Percentiles rank a stretch among this genome's conserved stretches.
Evolutionary conservation across 37 sponge, comb jelly and placozoan species (phyloP).

Genomic region (Bolinopsis microptera): DNA sequence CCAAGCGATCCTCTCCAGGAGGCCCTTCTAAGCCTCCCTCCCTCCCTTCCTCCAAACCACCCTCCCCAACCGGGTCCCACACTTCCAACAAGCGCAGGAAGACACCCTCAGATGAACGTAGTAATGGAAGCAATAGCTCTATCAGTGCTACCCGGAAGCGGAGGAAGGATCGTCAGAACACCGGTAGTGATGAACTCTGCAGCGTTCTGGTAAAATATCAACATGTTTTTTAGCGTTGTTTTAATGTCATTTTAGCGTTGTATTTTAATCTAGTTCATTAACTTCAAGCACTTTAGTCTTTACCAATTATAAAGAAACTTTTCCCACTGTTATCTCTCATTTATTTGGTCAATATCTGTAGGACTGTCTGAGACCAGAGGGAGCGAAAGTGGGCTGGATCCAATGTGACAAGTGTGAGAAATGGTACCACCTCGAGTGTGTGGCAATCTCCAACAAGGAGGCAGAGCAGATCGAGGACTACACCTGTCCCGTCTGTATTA

Average conservation of each 20-base stretch:
- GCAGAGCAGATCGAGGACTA: constrained; percentile 81
- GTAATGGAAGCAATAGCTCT: not conserved
- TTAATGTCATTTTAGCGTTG: no score
- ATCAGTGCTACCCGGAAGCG: not conserved
- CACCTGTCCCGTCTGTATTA: constrained; percentile 70
- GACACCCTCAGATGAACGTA: not conserved
- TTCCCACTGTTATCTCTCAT: no score
- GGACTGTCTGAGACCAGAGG: constrained; percentile 75
- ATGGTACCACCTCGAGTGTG: constrained; percentile 90
- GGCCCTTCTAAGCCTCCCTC: not conserved
- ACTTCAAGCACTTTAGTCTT: no score
- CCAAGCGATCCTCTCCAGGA: not conserved
- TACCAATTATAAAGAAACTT: no score
- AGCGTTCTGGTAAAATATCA: not conserved
- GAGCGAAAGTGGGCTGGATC: constrained; percentile 83
- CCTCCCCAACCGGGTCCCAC: not conserved
- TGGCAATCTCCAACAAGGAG: constrained; percentile 75
- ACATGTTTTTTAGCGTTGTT: no score
- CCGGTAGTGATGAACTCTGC: constrained; percentile 10
- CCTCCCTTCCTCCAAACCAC: not conserved
- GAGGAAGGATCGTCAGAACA: not conserved
- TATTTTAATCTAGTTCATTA: no score
- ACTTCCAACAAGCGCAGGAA: constrained; percentile 8
- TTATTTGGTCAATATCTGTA: no score
- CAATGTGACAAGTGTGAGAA: constrained; percentile 91